Evolutionary conservation across 2,797 vertebrate species (phyloP), one percentile per base, ranked within the genome.

Genomic region (Phoeniculus purpureus): DNA sequence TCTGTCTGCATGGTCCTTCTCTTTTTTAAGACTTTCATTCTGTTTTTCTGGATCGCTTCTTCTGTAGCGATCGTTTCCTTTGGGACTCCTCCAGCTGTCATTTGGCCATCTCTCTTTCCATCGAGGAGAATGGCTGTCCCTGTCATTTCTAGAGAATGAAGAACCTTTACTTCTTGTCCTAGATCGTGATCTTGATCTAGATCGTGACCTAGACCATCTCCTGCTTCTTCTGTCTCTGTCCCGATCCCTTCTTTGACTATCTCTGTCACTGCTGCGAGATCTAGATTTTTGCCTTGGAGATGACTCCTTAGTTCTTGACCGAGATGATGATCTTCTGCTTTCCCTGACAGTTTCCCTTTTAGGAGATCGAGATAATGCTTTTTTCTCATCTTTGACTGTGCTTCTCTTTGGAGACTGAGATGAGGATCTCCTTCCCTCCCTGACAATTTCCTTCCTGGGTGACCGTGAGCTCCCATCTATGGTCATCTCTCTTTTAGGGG

Each of bases 341-440:
- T 97, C 98, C 72, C 95, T 97, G 64, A 89, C 95, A 25, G 96
- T 94, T 9, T 98, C 98, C 91, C 90, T 97, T 94, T 96, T 98
- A 9, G 99, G 98, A 25, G 98, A 99, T 95, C 97, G 98, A 60
- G 98, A 98, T 2, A 96, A 94, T 2, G 97, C 67, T 73, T 96
- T 98, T 51, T 97, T 97, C 26, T 96, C 56, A 65, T 99, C 98
- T 55, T 82, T 97, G 40, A 86, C 92, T 4, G 91, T 90, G 0
- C 98, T 98, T 96, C 90, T 98, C 89, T 98, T 98, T 7, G 99
- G 98, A 50, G 98, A 99, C 96, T 87, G 98, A 86, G 98, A 97
- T 25, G 58, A 92, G 47, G 97, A 97, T 21, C 25, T 86, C 62
- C 89, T 90, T 78, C 73, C 92, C 60, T 97, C 97, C 76, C 84